A percentile compares a stretch with the other conserved stretches of the same genome.
These are phyloP conservation scores for Tachuris rubrigastra DNA, from an alignment of 2,113 vertebrate genomes.

Conservation along the genomic window DNA sequence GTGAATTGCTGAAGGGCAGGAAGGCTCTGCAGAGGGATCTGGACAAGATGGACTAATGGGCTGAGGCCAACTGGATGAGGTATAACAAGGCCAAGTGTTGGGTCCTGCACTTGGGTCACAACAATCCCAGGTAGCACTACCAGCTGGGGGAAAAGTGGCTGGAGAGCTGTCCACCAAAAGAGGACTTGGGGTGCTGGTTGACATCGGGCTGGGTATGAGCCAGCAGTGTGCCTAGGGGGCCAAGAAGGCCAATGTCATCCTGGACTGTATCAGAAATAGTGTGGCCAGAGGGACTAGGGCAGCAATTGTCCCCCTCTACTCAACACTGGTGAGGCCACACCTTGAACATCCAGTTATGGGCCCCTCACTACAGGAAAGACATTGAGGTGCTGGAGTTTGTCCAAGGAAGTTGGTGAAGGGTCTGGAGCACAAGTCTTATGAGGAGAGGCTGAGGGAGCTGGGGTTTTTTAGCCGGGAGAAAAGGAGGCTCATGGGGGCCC, in stretches of 20 bases:
- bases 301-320: not conserved
- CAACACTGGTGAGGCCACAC: not conserved
- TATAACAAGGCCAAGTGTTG: too few relatives aligned
- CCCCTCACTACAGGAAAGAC: not conserved
- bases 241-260: not conserved
- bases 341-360: not conserved
- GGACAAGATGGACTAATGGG: not conserved
- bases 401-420: not conserved
- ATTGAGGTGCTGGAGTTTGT: not conserved
- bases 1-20: not conserved
- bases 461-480: not conserved
- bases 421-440: not conserved
- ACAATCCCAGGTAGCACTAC: not conserved
- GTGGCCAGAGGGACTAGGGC: not conserved
- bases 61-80: not conserved
- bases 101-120: not conserved
- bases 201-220: not conserved
- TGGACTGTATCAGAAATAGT: not conserved
- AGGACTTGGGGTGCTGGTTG: not conserved
- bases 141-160: not conserved
- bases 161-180: not conserved
- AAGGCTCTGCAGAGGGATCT: not conserved
- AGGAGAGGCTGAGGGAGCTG: not conserved
- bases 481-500: not conserved
- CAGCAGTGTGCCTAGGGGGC: not conserved